Evolutionary conservation across 2,888 invertebrate genomes (phyloP), one percentile per base, ranked within the genome.

Genomic region (Agrypnus murinus): DNA sequence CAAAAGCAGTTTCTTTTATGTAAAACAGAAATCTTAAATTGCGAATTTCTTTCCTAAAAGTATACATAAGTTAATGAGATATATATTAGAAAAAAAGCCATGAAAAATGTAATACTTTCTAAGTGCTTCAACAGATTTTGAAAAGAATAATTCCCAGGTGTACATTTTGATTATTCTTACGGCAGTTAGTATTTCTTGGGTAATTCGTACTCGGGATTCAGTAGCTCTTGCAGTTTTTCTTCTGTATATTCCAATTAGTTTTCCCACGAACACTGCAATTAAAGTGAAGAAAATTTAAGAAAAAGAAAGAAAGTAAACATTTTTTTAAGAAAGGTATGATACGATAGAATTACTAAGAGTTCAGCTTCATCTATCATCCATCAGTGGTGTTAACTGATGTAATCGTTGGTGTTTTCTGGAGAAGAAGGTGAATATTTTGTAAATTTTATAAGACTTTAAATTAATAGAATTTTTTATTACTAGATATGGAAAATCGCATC

Each of bases 121-220:
- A 0, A 94, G 90, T 73, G 89, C 87, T 65, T 89, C 90, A 5
- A 95, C 91, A 7, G 94, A 86, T 60, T 90, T 88, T 1, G 92
- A 91, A 81, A 95, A 95, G 0, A 94, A 93, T 75, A 90, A 90
- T 84, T 96, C 95, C 92, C 95, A 96, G 0, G 95, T 92, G 84
- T 95, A 95, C 94, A 95, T 95, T 87, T 96, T 96, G 80, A 96
- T 94, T 12, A 95, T 93, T 80, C 93, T 91, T 79, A 96, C 95
- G 0, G 94, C 95, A 3, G 90, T 90, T 40, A 95, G 90, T 55
- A 95, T 92, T 86, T 98, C 97, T 80, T 95, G 96, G 91, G 97
- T 97, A 50, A 96, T 87, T 5, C 95, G 90, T 9, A 97, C 94
- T 65, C 97, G 89, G 82, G 95, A 94, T 84, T 98, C 97, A 0